A percentile compares a stretch with the other conserved stretches of the same genome.
phyloP scores from a whole-genome alignment of 2,113 vertebrate species.

The Oncorhynchus gorbuscha region DNA sequence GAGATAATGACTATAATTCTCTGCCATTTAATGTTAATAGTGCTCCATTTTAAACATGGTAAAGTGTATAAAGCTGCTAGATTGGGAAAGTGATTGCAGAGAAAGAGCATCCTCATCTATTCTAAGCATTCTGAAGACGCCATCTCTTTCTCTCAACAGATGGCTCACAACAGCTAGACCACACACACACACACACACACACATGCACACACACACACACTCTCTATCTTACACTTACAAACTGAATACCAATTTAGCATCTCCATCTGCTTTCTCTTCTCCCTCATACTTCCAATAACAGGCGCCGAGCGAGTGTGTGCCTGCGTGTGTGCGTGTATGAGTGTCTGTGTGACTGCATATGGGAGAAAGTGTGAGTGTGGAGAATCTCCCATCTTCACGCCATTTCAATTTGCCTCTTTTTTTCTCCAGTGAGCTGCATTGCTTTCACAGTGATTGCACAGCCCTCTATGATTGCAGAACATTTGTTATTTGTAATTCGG shows the following conservation, averaged over 20 bases:
- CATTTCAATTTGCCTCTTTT: conserved; percentile 17
- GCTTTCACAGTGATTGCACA: conserved; percentile 15
- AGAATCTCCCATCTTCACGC: conserved; percentile 29
- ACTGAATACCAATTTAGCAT: conserved; percentile 66
- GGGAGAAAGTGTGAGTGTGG: conserved; percentile 10
- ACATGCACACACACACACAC: neutral
- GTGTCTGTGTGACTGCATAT: conserved; percentile 25
- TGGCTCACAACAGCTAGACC: conserved; percentile 61
- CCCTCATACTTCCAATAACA: conserved; percentile 52
- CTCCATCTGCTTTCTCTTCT: conserved; percentile 64
- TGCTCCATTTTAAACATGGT: conserved; percentile 27
- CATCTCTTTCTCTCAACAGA: conserved; percentile 64
- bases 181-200: neutral
- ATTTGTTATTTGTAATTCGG: conserved; percentile 13
- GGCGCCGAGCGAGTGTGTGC: conserved; percentile 15
- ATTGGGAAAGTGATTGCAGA: conserved; percentile 40
- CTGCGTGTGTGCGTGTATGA: conserved; percentile 18
- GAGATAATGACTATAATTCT: conserved; percentile 15
- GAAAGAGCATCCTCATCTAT: conserved; percentile 44
- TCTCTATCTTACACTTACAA: neutral
- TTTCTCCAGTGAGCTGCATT: conserved; percentile 10
- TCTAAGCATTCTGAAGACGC: conserved; percentile 56
- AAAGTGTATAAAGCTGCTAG: conserved; percentile 27
- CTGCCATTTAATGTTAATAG: conserved; percentile 35
- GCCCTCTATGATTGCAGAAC: neutral